Base-by-base conservation (phyloP, 2,113 vertebrate genomes). In the Speoplatyrhinus poulsoni region DNA sequence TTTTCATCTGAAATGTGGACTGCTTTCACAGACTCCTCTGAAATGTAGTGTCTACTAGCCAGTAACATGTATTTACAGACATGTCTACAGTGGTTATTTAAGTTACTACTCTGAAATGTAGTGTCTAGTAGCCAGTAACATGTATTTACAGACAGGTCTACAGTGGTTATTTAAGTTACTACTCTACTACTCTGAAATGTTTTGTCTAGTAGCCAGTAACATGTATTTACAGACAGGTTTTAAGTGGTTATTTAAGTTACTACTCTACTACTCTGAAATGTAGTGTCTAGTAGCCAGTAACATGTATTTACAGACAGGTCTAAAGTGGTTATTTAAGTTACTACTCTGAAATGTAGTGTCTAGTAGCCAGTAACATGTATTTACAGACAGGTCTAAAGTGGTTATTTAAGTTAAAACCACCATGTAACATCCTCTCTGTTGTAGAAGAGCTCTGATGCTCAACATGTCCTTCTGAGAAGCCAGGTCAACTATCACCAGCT, bases 401-500 rank as follows among this genome's bases (percentile, higher is more conserved):
- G 36, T 41, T 41, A 41, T 7, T 41, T 41, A 7, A 41, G 10
- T 9, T 64, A 16, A 55, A 1, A 61, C 69, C 12, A 6, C 48
- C 9, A 19, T 19, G 19, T 19, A 19, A 19, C 19, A 19, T 19
- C 68, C 26, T 65, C 54, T 62, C 5, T 53, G 12, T 33, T 69
- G 16, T 67, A 90, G 88, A 61, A 57, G 64, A 86, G 52, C 62
- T 46, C 68, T 0, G 19, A 12, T 0, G 11, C 0, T 0, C 26
- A 72, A 6, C 89, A 86, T 46, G 17, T 66, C 46, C 87, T 95
- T 49, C 65, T 65, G 52, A 77, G 46, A 11, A 69, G 73, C 56
- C 68, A 76, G 56, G 72, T 93, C 70, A 93, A 92, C 62, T 84
- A 90, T 50, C 95, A 96, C 73, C 82, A 70, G 71, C 92, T 96